Conservation (phyloP, 2,797 vertebrate species). For the Kryptolebias ocellatus region DNA sequence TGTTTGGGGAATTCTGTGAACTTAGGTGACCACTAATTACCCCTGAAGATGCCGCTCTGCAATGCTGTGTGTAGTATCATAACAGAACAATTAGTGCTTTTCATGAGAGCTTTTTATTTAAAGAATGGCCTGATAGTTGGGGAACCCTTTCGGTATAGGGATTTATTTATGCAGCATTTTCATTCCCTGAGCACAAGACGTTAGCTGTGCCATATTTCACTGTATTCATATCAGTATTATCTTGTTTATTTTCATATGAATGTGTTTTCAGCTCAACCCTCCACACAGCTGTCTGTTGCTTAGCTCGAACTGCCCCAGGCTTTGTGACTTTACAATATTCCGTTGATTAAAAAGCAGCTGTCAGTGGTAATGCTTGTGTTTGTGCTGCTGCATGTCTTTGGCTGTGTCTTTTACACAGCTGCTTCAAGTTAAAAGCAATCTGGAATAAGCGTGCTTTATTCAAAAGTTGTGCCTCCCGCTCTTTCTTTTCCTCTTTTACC, state of each 20-base stretch:
- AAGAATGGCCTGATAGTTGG: background rate
- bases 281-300: conserved; percentile 18
- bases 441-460: conserved; percentile 66
- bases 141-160: background rate
- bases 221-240: conserved; percentile 22
- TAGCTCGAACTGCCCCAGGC: conserved; percentile 21
- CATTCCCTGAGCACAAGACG: conserved; percentile 8
- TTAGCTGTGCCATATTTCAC: conserved; percentile 22
- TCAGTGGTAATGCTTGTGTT: conserved; percentile 37
- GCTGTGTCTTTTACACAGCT: conserved; percentile 66
- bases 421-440: conserved; percentile 73
- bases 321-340: conserved; percentile 31
- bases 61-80: background rate
- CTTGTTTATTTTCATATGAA: conserved; percentile 23
- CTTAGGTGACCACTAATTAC: background rate
- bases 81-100: too few species aligned
- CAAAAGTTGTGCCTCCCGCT: conserved; percentile 65
- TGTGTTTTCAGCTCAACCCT: conserved; percentile 22
- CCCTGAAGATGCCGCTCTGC: background rate
- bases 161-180: background rate
- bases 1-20: too few species aligned
- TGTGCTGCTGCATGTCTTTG: conserved; percentile 32
- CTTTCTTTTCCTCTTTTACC: conserved; percentile 24
- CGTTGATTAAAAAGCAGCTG: conserved; percentile 51
- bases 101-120: background rate